These are phyloP conservation scores for Ips nitidus DNA, from an alignment of 1,140 invertebrate species.

Conservation along the genomic window DNA sequence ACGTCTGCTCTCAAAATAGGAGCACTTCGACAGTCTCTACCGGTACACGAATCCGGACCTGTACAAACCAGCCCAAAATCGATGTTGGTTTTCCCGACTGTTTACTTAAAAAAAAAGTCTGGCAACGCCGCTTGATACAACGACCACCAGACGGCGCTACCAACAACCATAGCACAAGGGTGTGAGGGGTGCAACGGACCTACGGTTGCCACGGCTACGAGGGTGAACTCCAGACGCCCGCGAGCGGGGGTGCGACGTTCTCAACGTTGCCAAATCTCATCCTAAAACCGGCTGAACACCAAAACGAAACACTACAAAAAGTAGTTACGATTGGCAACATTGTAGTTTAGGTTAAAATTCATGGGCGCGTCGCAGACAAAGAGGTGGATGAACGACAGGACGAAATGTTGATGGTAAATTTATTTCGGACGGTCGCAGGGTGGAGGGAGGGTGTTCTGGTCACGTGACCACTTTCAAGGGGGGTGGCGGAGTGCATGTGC, in stretches of 20 bases:
- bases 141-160: background rate
- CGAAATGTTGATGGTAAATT: slow-evolving; percentile 9
- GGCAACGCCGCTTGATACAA: slow-evolving; percentile 9
- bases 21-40: background rate
- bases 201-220: slow-evolving; percentile 14
- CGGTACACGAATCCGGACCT: background rate
- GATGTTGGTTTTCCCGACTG: too few relatives aligned
- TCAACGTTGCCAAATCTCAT: background rate
- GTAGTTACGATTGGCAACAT: too few relatives aligned
- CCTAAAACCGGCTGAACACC: too few relatives aligned
- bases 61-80: too few relatives aligned
- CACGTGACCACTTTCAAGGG: slow-evolving; percentile 1
- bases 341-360: background rate
- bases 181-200: slow-evolving; percentile 5
- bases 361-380: slow-evolving; percentile 7
- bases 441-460: background rate
- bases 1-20: slow-evolving; percentile 23
- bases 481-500: slow-evolving; percentile 17
- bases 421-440: slow-evolving; percentile 4
- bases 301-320: too few relatives aligned
- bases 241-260: slow-evolving; percentile 16
- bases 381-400: background rate
- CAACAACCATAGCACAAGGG: background rate
- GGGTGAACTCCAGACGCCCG: background rate
- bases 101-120: background rate